Evolutionary conservation across 2,888 invertebrate genomes (phyloP).

Genomic region (Cataglyphis altisquamis): DNA sequence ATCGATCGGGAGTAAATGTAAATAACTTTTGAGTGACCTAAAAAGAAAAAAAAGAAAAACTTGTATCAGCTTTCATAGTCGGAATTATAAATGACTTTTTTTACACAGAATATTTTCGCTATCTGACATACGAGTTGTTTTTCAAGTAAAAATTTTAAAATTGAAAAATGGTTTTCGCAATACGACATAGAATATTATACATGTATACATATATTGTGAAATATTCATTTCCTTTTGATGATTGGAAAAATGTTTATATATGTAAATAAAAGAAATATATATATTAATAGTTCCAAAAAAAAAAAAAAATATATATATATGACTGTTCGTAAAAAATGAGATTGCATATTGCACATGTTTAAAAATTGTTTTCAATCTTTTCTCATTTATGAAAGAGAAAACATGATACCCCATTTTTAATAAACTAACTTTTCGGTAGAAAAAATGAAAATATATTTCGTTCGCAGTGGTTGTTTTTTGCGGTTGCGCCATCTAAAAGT

Average conservation of each 20-base stretch:
- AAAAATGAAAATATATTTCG: not conserved
- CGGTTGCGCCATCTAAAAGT: not conserved
- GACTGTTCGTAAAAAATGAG: not conserved
- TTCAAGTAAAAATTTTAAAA: not conserved
- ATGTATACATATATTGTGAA: not conserved
- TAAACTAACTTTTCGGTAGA: not conserved
- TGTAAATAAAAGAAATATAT: not conserved
- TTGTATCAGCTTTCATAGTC: not conserved
- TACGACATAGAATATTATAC: not conserved
- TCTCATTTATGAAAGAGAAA: not conserved
- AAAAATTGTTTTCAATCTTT: not conserved
- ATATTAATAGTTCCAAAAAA: not conserved
- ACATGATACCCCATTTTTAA: not conserved
- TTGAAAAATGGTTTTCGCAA: not conserved
- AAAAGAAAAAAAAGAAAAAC: not conserved
- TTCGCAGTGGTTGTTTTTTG: not conserved
- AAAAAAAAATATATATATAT: not conserved
- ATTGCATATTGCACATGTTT: not conserved
- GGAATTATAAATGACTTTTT: slow-evolving; percentile 2
- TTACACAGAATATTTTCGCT: not conserved
- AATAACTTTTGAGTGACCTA: not conserved
- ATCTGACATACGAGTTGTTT: not conserved
- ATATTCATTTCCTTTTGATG: not conserved
- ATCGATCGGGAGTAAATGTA: not conserved
- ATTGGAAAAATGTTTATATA: not conserved